Percentiles rank a stretch among this genome's conserved stretches.
phyloP scores from a whole-genome alignment of 1,140 invertebrate genomes.

The Ruditapes philippinarum region DNA sequence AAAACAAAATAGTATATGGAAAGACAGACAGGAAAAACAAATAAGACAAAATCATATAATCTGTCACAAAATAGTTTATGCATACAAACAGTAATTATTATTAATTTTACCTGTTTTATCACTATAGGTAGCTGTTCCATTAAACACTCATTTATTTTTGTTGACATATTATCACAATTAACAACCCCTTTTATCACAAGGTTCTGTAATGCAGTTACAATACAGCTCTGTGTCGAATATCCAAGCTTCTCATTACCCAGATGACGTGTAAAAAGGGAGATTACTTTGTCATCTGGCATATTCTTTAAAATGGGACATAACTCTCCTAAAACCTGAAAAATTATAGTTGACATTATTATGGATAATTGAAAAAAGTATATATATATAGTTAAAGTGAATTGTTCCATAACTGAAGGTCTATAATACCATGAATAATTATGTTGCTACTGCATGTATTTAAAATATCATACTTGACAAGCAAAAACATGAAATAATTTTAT shows the following conservation, averaged over 20 bases:
- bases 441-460: too few species aligned
- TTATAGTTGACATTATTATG: background rate
- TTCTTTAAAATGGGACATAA: constrained; percentile 44
- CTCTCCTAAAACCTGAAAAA: constrained; percentile 35
- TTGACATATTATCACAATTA: constrained; percentile 43
- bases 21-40: too few species aligned
- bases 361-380: too few species aligned
- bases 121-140: background rate
- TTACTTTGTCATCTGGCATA: constrained; percentile 50
- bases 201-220: constrained; percentile 31
- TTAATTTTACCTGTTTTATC: constrained; percentile 50
- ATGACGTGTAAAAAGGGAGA: constrained; percentile 35
- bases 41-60: too few species aligned
- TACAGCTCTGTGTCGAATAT: constrained; percentile 29
- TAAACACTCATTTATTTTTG: constrained; percentile 46
- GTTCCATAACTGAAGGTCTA: too few species aligned
- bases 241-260: background rate
- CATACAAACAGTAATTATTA: too few species aligned
- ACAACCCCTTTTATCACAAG: background rate
- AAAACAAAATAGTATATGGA: too few species aligned
- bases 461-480: too few species aligned
- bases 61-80: too few species aligned
- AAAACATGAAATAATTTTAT: too few species aligned
- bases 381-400: too few species aligned
- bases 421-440: too few species aligned